Conservation (phyloP, 2,113 vertebrate species). For the Monopterus albus region DNA sequence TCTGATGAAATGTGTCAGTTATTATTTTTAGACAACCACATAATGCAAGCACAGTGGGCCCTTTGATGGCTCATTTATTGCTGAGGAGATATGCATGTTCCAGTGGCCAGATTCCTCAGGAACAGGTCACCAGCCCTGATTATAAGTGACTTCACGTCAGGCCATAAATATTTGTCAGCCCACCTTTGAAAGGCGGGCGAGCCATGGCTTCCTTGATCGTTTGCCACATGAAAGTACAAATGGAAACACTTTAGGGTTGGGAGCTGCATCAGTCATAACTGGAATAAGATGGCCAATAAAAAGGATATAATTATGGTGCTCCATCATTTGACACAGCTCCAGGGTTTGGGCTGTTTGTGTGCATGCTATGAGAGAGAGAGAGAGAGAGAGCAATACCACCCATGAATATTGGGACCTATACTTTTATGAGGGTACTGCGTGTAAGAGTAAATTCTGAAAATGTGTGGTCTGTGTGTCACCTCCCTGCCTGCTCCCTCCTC, state of each 20-base stretch:
- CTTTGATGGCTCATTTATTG: constrained; percentile 80
- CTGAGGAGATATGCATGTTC: constrained; percentile 77
- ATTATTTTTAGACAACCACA: constrained; percentile 82
- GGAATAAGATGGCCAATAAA: constrained; percentile 85
- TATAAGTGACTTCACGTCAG: constrained; percentile 80
- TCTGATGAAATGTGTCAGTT: constrained; percentile 81
- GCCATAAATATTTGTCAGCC: constrained; percentile 85
- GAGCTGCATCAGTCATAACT: constrained; percentile 83
- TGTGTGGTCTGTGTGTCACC: constrained; percentile 82
- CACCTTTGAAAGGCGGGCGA: constrained; percentile 82
- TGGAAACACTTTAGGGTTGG: constrained; percentile 83
- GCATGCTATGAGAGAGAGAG: constrained; percentile 45
- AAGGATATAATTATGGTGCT: constrained; percentile 82
- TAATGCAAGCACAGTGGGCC: constrained; percentile 70
- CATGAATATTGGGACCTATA: constrained; percentile 79
- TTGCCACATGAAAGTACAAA: constrained; percentile 84
- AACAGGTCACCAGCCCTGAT: constrained; percentile 78
- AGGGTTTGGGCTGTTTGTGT: constrained; percentile 76
- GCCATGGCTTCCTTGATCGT: constrained; percentile 70
- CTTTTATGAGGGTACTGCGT: constrained; percentile 76
- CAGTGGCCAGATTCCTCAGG: constrained; percentile 71
- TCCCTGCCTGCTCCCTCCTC: constrained; percentile 33
- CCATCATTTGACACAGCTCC: constrained; percentile 82
- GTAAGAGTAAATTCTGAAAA: constrained; percentile 79
- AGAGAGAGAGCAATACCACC: constrained; percentile 72